Conservation (phyloP, 2,797 vertebrate species). For the Neosilurus hyrtlii region DNA sequence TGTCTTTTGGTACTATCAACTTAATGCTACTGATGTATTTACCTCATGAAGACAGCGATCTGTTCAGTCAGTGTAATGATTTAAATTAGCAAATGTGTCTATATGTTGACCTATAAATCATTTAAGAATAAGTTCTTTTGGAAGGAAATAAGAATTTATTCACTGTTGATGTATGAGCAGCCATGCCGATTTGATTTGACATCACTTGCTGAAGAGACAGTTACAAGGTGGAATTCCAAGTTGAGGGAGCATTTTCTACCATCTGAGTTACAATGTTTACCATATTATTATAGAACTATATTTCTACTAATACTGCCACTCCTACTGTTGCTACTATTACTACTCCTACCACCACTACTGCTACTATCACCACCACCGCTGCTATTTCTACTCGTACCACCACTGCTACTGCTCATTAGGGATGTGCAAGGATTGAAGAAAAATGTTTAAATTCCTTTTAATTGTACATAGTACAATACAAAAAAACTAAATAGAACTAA, state of each 20-base stretch:
- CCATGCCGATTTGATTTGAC: neutral
- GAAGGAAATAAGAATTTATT: neutral
- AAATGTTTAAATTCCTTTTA: too few species aligned
- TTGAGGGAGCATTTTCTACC: neutral
- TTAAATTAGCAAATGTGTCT: neutral
- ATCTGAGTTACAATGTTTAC: neutral
- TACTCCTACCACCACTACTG: too few species aligned
- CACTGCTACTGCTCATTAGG: too few species aligned
- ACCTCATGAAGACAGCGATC: neutral
- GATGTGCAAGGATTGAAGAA: too few species aligned
- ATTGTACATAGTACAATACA: too few species aligned
- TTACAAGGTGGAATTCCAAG: neutral
- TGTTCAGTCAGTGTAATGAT: neutral
- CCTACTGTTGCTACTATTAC: too few species aligned
- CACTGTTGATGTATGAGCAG: neutral
- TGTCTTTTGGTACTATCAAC: too few species aligned
- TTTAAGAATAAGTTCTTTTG: too few species aligned
- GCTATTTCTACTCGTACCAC: too few species aligned
- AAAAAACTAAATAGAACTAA: too few species aligned
- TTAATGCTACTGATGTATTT: too few species aligned
- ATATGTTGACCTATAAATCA: neutral
- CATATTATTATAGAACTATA: neutral
- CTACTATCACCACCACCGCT: too few species aligned
- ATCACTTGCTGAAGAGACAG: neutral
- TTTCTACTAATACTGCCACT: neutral